Evolutionary conservation across 2,113 vertebrate genomes (phyloP).

Genomic region (Syngnathus scovelli): DNA sequence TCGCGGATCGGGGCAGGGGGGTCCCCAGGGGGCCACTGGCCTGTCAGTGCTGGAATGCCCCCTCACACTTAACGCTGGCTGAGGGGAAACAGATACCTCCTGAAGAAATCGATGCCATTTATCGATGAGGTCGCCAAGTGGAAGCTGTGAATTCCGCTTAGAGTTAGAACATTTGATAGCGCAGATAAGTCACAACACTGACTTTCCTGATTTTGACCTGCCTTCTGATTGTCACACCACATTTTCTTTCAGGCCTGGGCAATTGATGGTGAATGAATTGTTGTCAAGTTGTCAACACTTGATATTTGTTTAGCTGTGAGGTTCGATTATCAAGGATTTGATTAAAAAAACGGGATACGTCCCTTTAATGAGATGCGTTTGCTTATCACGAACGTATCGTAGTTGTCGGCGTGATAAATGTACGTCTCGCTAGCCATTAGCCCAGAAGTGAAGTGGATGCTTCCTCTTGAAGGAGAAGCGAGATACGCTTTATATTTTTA

Average conservation of each 20-base stretch:
- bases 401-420: conserved; percentile 41
- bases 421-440: conserved; percentile 54
- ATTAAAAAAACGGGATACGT: not conserved
- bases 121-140: conserved; percentile 51
- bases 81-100: conserved; percentile 65
- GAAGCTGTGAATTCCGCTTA: conserved; percentile 66
- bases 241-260: not conserved
- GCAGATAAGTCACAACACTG: conserved; percentile 51
- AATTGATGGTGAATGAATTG: not conserved
- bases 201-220: conserved; percentile 4
- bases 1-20: conserved; percentile 15
- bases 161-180: conserved; percentile 65
- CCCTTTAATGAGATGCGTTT: conserved; percentile 52
- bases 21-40: conserved; percentile 50
- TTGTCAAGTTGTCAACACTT: too few relatives aligned
- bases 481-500: conserved; percentile 69
- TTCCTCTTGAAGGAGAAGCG: conserved; percentile 54
- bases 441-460: conserved; percentile 48
- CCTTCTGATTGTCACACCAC: not conserved
- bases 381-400: conserved; percentile 50
- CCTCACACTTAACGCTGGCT: conserved; percentile 63
- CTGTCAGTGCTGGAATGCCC: conserved; percentile 68
- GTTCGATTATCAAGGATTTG: not conserved
- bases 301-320: too few relatives aligned
- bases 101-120: conserved; percentile 41